Evolutionary conservation across 2,113 vertebrate species (phyloP).

Genomic region (Plectropomus leopardus): DNA sequence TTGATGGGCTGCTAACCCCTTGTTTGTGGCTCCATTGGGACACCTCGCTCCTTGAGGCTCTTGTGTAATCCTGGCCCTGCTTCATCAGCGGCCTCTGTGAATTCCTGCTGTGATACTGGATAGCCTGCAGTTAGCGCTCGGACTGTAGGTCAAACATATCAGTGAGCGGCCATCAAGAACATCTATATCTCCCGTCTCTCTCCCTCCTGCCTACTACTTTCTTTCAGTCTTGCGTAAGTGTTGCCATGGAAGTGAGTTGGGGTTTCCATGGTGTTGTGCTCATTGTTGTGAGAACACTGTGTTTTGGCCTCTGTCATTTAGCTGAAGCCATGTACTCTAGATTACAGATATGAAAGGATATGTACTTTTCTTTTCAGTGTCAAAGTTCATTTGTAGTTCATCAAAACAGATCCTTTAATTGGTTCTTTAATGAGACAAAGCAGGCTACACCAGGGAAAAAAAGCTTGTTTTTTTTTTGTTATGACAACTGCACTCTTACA

Average conservation of each 20-base stretch:
- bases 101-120: slow-evolving; percentile 73
- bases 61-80: slow-evolving; percentile 74
- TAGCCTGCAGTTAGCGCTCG: slow-evolving; percentile 49
- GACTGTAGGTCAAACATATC: slow-evolving; percentile 84
- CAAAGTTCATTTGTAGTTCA: slow-evolving; percentile 66
- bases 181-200: slow-evolving; percentile 62
- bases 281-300: slow-evolving; percentile 52
- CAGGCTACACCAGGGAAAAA: slow-evolving; percentile 83
- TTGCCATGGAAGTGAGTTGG: slow-evolving; percentile 61
- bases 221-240: slow-evolving; percentile 53
- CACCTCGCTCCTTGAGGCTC: slow-evolving; percentile 52
- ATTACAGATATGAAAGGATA: slow-evolving; percentile 23
- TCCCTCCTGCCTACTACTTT: slow-evolving; percentile 24
- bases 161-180: slow-evolving; percentile 62
- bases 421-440: slow-evolving; percentile 87
- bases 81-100: slow-evolving; percentile 61
- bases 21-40: slow-evolving; percentile 53
- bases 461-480: slow-evolving; percentile 77
- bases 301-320: slow-evolving; percentile 24
- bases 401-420: slow-evolving; percentile 81
- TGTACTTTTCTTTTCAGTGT: not conserved
- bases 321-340: not conserved
- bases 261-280: slow-evolving; percentile 61
- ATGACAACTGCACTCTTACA: slow-evolving; percentile 88
- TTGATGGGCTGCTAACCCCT: slow-evolving; percentile 59